Evolutionary conservation across 2,888 invertebrate species (phyloP), one percentile per base, ranked within the genome.

Genomic region (Cataglyphis altisquamis): DNA sequence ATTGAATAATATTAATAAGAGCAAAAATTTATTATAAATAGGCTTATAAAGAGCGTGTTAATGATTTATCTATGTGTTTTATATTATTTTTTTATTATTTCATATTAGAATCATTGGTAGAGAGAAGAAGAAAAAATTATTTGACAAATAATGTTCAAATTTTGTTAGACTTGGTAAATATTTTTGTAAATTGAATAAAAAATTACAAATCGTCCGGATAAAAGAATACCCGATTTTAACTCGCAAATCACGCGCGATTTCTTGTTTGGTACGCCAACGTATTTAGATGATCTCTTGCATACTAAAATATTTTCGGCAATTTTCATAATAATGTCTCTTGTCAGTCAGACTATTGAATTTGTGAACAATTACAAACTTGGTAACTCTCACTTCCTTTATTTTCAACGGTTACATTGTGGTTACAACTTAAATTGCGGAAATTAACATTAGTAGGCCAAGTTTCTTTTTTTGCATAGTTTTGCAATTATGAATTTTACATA

Each of bases 181-280:
- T 72, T 39, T 57, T 36, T 10, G 12, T 21, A 3, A 62, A n/a
- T 63, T 12, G 1, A 6, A 9, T 3, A 39, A 52, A 36, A 84
- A 45, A 62, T 73, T 48, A 72, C 41, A 72, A 75, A 72, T 15
- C 62, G 45, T 48, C 12, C 2, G 10, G 18, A 6, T 36, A 67
- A 66, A 62, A 63, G 62, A 67, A 66, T 72, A 48, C 21, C 5
- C 12, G 64, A 39, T 12, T 72, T 82, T 82, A 36, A 75, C 39
- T 85, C 15, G 45, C 86, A 74, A 68, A 82, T 77, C 86, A 86
- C 85, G 86, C 67, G 41, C 72, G 10, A 64, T 57, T 77, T 78
- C 66, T 39, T 63, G 39, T 41, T 8, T 45, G 36, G 29, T 6
- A 21, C n/a, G 12, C n/a, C 8, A 57, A 62, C 73, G 12, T 10